phyloP scores from a whole-genome alignment of 2,888 invertebrate genomes.

The Acanthosepion esculentum region DNA sequence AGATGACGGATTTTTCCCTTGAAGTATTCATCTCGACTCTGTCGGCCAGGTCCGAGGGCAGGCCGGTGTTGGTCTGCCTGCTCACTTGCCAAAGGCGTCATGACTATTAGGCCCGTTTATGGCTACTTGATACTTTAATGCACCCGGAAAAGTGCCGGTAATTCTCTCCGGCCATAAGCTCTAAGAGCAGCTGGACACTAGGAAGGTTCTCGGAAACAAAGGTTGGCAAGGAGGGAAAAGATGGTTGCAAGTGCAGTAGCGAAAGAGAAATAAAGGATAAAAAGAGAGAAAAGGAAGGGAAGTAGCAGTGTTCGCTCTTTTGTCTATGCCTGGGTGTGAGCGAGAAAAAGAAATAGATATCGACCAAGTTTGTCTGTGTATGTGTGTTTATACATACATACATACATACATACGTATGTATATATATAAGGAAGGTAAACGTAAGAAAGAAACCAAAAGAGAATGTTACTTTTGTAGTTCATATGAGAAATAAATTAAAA shows the following conservation, averaged over 20 bases:
- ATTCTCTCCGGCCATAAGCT: slow-evolving; percentile 33
- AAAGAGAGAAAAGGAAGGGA: background rate
- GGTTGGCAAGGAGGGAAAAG: background rate
- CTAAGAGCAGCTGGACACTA: slow-evolving; percentile 20
- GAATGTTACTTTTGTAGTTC: too few species aligned
- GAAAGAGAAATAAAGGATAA: background rate
- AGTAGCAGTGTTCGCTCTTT: background rate
- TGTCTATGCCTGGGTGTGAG: too few species aligned
- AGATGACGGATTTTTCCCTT: background rate
- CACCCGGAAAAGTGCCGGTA: slow-evolving; percentile 33
- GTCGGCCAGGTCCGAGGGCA: background rate
- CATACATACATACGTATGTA: too few species aligned
- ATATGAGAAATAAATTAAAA: too few species aligned
- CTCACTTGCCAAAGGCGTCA: slow-evolving; percentile 18
- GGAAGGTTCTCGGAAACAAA: background rate
- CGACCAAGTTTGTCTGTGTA: too few species aligned
- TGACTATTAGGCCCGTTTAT: slow-evolving; percentile 18
- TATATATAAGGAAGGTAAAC: too few species aligned
- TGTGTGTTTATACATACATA: too few species aligned
- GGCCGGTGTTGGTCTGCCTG: background rate
- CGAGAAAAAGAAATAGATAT: too few species aligned
- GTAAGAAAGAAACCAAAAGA: too few species aligned
- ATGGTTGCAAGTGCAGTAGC: background rate
- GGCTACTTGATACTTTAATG: slow-evolving; percentile 33
- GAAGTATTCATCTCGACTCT: background rate